Percentiles rank a stretch among this genome's conserved stretches.
Evolutionary conservation across 1,140 invertebrate genomes (phyloP).

Genomic region (Zaprionus kolodkinae): DNA sequence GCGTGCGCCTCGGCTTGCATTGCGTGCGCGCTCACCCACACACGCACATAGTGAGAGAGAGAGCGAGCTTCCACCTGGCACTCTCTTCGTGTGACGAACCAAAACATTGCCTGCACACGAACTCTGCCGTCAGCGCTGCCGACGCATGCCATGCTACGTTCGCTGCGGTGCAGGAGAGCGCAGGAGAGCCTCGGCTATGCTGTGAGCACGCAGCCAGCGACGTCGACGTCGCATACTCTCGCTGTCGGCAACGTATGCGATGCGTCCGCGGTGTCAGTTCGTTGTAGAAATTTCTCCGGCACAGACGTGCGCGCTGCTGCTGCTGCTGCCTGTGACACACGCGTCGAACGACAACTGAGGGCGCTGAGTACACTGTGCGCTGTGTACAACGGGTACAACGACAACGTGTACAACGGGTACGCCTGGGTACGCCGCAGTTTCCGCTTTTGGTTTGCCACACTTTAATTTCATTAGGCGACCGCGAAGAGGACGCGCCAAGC

Average conservation of each 20-base stretch:
- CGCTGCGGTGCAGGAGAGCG: slow-evolving; percentile 26
- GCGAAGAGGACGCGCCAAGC: slow-evolving; percentile 31
- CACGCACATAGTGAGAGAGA: too few species aligned
- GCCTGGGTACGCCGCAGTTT: slow-evolving; percentile 34
- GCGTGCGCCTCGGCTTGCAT: neutral
- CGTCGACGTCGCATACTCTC: slow-evolving; percentile 3
- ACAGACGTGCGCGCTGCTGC: slow-evolving; percentile 62
- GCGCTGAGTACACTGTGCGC: neutral
- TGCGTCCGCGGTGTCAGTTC: slow-evolving; percentile 54
- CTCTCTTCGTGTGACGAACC: slow-evolving; percentile 27
- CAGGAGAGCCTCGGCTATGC: slow-evolving; percentile 33
- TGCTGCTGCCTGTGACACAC: neutral
- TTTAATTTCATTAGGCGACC: slow-evolving; percentile 69
- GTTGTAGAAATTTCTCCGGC: slow-evolving; percentile 80
- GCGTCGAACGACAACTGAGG: slow-evolving; percentile 25
- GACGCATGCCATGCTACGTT: slow-evolving; percentile 55
- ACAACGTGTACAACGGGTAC: slow-evolving; percentile 23
- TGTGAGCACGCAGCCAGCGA: slow-evolving; percentile 32
- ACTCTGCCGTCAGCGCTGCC: slow-evolving; percentile 6
- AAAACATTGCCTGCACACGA: slow-evolving; percentile 37
- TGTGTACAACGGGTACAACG: slow-evolving; percentile 11
- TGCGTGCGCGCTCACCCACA: neutral
- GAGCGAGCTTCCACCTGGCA: too few species aligned
- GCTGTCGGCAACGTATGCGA: slow-evolving; percentile 9
- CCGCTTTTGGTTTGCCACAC: slow-evolving; percentile 51